These are phyloP conservation scores for Seira musarum DNA, from an alignment of 2,888 invertebrate genomes.

Conservation along the genomic window DNA sequence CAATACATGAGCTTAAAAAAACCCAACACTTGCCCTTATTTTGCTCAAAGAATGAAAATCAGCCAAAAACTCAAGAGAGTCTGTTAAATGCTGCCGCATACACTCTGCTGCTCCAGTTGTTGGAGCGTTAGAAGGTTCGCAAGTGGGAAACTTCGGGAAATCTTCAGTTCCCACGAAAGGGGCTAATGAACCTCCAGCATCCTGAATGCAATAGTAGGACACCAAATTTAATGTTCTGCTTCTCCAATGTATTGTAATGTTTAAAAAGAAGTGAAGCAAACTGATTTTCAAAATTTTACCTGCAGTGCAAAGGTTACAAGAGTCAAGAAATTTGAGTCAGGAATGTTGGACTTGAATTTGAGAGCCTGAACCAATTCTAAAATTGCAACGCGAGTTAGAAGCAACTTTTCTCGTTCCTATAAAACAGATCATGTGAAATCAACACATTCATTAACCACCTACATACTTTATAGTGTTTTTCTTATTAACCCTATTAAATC, in stretches of 20 bases:
- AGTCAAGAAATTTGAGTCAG: conserved; percentile 94
- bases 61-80: conserved; percentile 94
- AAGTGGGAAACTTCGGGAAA: conserved; percentile 72
- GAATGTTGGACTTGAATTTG: conserved; percentile 94
- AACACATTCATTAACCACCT: no score
- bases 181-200: conserved; percentile 90
- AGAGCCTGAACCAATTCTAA: conserved; percentile 96
- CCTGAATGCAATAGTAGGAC: conserved; percentile 74
- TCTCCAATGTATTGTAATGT: neutral
- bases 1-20: neutral
- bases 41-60: conserved; percentile 97
- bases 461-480: no score
- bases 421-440: neutral
- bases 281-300: conserved; percentile 72
- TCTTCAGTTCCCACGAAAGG: conserved; percentile 81
- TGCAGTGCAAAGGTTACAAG: conserved; percentile 91
- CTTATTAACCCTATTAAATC: conserved; percentile 88
- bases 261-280: neutral
- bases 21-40: conserved; percentile 82
- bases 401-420: conserved; percentile 93
- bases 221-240: no score
- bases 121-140: conserved; percentile 70
- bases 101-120: conserved; percentile 94
- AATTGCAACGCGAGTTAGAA: conserved; percentile 91
- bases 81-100: conserved; percentile 91